Evolutionary conservation across 2,888 invertebrate species (phyloP), one percentile per base, ranked within the genome.

Genomic region (Gymnocheta viridis): DNA sequence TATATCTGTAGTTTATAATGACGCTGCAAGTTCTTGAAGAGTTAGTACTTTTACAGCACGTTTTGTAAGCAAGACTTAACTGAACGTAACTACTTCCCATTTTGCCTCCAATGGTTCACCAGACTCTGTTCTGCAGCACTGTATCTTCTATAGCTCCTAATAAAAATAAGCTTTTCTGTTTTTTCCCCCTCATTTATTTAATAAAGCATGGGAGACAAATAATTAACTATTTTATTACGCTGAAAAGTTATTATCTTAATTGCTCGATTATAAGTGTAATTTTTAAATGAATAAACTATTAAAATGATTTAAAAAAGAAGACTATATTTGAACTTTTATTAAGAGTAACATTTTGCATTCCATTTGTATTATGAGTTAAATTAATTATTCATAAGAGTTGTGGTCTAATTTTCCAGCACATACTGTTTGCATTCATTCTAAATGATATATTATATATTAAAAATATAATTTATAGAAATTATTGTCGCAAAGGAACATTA

Each of bases 351-450:
- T 58, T 72, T 58, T 44, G 58, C 24, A 54, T 74, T 64, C 51
- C 74, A 72, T 80, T 80, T 70, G 51, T 35, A 19, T 58, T 49
- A 58, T 72, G 66, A 72, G 12, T 72, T 51, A 51, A 74, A 79
- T 83, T 41, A 74, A 58, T 79, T 49, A 82, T 79, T 74, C 22
- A 73, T 54, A 56, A 27, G 66, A 67, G 38, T 78, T 62, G 66
- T 72, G 66, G 72, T 82, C 22, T 60, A 41, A 47, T 27, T 49
- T 56, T 24, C 19, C 38, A 17, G 44, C 12, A 22, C n/a, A 56
- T 35, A 35, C 24, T 41, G 14, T 47, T 49, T 5, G n/a, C 22
- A 38, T 58, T 47, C 24, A 67, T 38, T 72, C n/a, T 10, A 64
- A 54, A 69, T 60, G 17, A 32, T 54, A 73, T 73, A 47, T 78